Evolutionary conservation across 2,113 vertebrate genomes (phyloP).

Genomic region (Muscicapa adusta): DNA sequence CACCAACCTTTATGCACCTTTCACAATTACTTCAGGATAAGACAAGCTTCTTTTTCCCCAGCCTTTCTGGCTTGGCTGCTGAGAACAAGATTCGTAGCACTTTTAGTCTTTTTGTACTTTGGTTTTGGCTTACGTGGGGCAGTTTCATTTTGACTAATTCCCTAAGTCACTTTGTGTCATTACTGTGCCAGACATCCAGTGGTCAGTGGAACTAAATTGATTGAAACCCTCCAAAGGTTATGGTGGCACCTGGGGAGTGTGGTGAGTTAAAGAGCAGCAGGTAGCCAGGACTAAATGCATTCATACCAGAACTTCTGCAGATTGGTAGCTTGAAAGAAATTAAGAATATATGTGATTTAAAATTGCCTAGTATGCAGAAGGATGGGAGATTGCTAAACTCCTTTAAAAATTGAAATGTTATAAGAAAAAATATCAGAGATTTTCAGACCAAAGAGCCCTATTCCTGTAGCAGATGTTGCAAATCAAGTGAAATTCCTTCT

Average conservation of each 20-base stretch:
- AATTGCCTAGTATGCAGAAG: not conserved
- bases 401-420: not conserved
- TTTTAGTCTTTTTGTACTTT: not conserved
- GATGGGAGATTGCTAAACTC: not conserved
- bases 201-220: not conserved
- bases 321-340: not conserved
- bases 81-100: not conserved
- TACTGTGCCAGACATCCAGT: not conserved
- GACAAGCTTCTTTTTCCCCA: not conserved
- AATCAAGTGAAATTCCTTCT: not conserved
- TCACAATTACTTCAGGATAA: not conserved
- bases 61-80: not conserved
- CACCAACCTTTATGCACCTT: not conserved
- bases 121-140: not conserved
- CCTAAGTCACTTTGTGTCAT: not conserved
- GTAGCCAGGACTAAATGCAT: not conserved
- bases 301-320: not conserved
- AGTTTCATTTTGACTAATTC: not conserved
- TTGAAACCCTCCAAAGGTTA: not conserved
- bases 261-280: not conserved
- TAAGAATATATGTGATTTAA: not conserved
- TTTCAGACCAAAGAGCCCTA: not conserved
- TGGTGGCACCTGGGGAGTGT: not conserved
- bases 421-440: not conserved
- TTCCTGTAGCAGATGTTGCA: not conserved